Base-by-base conservation (phyloP, 2,888 invertebrate genomes). In the Drosophila testacea region DNA sequence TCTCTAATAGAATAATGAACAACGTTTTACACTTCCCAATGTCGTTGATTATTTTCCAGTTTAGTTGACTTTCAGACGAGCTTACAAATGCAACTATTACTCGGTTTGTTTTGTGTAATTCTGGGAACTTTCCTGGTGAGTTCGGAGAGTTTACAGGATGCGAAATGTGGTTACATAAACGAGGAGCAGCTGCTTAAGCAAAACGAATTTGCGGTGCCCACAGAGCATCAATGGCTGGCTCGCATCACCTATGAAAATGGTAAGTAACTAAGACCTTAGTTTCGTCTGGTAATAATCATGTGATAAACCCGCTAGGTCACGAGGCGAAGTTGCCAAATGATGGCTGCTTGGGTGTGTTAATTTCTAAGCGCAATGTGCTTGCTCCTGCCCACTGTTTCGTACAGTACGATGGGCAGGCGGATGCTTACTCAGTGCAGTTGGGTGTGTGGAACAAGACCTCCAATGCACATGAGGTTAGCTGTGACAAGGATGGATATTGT, bases 371-470 rank as follows among this genome's bases (percentile, higher is more conserved):
- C 1, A 69, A 69, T 52, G 82, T 84, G 0, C 46, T 85, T 47
- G 84, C 84, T 2, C 84, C 84, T 4, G 84, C 84, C 22, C 77
- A 83, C 46, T 85, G 84, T 22, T 85, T 84, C 32, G 66, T 83
- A 0, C 78, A 63, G 47, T 83, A 73, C 63, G 72, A 71, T 13
- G 82, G 82, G 0, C 13, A 44, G 4, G 71, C 67, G 4, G 73
- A 81, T 6, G 85, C 81, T 0, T 72, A 69, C 42, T 83, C 85
- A 4, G 83, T 83, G 13, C 85, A 79, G 44, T 41, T 83, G 67
- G 83, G 83, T 13, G 81, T 83, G 0, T 81, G 72, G 73, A 85
- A 83, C 56, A 83, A 80, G 61, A 76, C 60, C 48, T 55, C 77
- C 0, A 57, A 54, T 46, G 46, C 62, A 2, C n/a, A 59, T 4